Evolutionary conservation across 2,113 vertebrate genomes (phyloP).

Genomic region (Perca fluviatilis): DNA sequence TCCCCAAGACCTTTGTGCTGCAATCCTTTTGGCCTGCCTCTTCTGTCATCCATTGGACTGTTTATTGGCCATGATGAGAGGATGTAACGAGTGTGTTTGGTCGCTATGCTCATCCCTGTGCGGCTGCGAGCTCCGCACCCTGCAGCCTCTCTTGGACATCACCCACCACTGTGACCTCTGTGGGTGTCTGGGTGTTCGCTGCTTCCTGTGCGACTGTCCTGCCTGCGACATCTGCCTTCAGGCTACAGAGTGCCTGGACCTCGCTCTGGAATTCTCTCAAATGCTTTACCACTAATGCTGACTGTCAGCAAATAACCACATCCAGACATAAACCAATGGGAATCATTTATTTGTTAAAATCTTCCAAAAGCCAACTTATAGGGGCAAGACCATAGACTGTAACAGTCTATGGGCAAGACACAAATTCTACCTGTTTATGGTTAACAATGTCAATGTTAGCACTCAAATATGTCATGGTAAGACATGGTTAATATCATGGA

Average conservation of each 20-base stretch:
- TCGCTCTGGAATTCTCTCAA: constrained; percentile 85
- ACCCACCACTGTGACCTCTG: constrained; percentile 59
- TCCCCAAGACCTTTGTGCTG: constrained; percentile 79
- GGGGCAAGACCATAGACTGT: constrained; percentile 30
- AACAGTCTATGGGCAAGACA: background rate
- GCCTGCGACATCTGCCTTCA: constrained; percentile 77
- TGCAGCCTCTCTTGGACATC: constrained; percentile 71
- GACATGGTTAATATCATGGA: constrained; percentile 32
- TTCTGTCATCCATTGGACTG: constrained; percentile 84
- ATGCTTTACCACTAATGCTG: constrained; percentile 80
- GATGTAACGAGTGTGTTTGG: constrained; percentile 63
- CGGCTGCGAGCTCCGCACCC: constrained; percentile 58
- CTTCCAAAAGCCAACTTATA: constrained; percentile 46
- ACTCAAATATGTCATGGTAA: constrained; percentile 30
- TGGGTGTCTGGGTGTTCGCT: constrained; percentile 35
- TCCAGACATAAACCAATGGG: constrained; percentile 1
- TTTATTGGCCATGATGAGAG: constrained; percentile 64
- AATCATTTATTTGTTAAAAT: constrained; percentile 75
- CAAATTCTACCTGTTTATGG: constrained; percentile 33
- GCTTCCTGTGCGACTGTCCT: constrained; percentile 68
- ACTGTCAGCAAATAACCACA: constrained; percentile 13
- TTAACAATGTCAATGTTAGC: constrained; percentile 65
- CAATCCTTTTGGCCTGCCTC: constrained; percentile 81
- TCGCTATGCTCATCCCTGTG: constrained; percentile 72
- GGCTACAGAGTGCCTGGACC: constrained; percentile 82